Evolutionary conservation across 1,140 invertebrate genomes (phyloP).

Genomic region (Triops longicaudatus): DNA sequence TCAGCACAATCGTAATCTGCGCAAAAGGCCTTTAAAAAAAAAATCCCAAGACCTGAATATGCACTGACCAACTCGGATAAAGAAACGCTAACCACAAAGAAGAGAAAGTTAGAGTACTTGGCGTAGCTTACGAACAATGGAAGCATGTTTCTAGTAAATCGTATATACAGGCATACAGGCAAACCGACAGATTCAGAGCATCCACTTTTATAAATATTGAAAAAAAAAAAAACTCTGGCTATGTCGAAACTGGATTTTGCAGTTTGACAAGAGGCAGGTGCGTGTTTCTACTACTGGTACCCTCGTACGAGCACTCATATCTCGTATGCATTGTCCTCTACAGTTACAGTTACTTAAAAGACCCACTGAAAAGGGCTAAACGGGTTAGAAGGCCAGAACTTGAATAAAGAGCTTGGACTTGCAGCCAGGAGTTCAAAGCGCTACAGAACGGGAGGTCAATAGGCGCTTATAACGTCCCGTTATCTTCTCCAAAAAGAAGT

Average conservation of each 20-base stretch:
- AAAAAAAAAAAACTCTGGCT: no score
- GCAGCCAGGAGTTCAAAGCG: not conserved
- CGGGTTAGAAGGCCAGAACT: not conserved
- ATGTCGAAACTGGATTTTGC: no score
- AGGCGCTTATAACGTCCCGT: not conserved
- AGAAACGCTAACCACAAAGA: not conserved
- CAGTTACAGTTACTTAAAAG: not conserved
- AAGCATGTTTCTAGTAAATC: not conserved
- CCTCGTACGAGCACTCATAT: no score
- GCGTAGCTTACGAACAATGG: not conserved
- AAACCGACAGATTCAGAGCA: no score
- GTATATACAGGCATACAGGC: no score
- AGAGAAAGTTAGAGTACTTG: not conserved
- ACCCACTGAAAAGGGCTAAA: not conserved
- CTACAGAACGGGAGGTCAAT: not conserved
- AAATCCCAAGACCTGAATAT: slow-evolving; percentile 13
- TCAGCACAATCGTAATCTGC: not conserved
- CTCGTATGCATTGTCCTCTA: no score
- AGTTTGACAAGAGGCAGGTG: no score
- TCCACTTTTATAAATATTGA: no score
- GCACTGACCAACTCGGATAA: not conserved
- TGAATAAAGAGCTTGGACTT: no score
- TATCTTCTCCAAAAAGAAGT: not conserved
- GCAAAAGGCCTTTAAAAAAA: not conserved
- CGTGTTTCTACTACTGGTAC: no score